Conservation (phyloP, 2,888 invertebrate genomes). For the Parnassius apollo region DNA sequence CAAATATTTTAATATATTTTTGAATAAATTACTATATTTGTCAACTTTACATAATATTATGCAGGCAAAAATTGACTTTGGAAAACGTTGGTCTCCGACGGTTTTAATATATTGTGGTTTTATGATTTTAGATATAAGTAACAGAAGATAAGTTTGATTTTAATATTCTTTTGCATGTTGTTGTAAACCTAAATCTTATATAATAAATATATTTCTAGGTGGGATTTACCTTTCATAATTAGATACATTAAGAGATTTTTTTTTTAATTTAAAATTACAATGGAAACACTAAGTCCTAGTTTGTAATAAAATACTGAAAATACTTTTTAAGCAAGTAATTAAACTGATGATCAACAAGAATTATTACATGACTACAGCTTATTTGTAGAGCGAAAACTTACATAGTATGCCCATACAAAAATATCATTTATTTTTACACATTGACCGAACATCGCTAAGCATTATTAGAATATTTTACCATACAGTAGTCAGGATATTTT, state of each 20-base stretch:
- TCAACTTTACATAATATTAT: conserved; percentile 14
- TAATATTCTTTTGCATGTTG: conserved; percentile 21
- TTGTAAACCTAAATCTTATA: conserved; percentile 54
- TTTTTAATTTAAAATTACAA: conserved; percentile 33
- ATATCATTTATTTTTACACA: conserved; percentile 74
- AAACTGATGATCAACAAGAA: conserved; percentile 18
- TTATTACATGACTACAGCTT: conserved; percentile 34
- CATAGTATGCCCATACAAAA: conserved; percentile 73
- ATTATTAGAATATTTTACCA: conserved; percentile 40
- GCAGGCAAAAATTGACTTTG: conserved; percentile 16
- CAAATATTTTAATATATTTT: conserved; percentile 24
- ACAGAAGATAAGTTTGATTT: conserved; percentile 28
- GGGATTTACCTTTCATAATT: conserved; percentile 54
- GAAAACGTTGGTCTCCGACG: conserved; percentile 7
- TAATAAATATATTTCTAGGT: conserved; percentile 71
- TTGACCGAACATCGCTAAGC: conserved; percentile 67
- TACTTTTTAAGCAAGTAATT: conserved; percentile 26
- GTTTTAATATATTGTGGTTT: background rate
- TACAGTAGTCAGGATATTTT: conserved; percentile 5
- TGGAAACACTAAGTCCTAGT: conserved; percentile 29
- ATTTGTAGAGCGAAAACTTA: conserved; percentile 63
- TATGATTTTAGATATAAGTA: conserved; percentile 18
- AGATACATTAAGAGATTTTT: conserved; percentile 35
- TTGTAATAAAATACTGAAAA: conserved; percentile 41
- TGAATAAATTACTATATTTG: conserved; percentile 6